phyloP scores from a whole-genome alignment of 2,888 invertebrate species.

The Barypeithes pellucidus region DNA sequence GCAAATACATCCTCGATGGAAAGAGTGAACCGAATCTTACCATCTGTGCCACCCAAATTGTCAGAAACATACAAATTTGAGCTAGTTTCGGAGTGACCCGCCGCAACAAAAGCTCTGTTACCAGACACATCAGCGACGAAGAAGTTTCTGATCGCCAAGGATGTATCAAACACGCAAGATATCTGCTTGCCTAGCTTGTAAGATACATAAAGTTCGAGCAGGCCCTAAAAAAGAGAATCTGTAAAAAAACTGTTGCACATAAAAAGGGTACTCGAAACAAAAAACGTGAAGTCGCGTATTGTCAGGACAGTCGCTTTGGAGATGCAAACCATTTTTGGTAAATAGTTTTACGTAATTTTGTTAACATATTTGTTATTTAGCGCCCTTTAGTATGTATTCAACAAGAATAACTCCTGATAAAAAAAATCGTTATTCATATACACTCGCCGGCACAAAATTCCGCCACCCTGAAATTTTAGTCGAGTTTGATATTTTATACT shows the following conservation, averaged over 20 bases:
- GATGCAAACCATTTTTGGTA: too few relatives aligned
- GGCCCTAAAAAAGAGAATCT: constrained; percentile 53
- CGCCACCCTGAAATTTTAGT: too few relatives aligned
- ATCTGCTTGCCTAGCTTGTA: constrained; percentile 82
- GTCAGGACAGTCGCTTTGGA: too few relatives aligned
- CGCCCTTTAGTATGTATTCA: too few relatives aligned
- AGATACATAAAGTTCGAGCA: constrained; percentile 81
- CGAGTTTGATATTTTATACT: too few relatives aligned
- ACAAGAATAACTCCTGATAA: too few relatives aligned
- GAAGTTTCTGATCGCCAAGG: constrained; percentile 78
- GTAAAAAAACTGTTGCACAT: neutral
- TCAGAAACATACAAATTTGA: constrained; percentile 90
- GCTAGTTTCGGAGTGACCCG: constrained; percentile 81
- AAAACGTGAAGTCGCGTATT: too few relatives aligned
- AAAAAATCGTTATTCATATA: too few relatives aligned
- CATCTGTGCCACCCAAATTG: constrained; percentile 72
- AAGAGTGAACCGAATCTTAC: constrained; percentile 81
- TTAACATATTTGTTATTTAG: too few relatives aligned
- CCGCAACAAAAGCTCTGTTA: constrained; percentile 86
- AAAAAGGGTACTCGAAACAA: too few relatives aligned
- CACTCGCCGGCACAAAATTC: too few relatives aligned
- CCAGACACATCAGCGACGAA: constrained; percentile 90
- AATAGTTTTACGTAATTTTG: too few relatives aligned
- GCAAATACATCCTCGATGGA: constrained; percentile 88
- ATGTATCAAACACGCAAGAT: constrained; percentile 84